Evolutionary conservation across 2,888 invertebrate species (phyloP), one percentile per base, ranked within the genome.

Genomic region (Agrotis segetum): DNA sequence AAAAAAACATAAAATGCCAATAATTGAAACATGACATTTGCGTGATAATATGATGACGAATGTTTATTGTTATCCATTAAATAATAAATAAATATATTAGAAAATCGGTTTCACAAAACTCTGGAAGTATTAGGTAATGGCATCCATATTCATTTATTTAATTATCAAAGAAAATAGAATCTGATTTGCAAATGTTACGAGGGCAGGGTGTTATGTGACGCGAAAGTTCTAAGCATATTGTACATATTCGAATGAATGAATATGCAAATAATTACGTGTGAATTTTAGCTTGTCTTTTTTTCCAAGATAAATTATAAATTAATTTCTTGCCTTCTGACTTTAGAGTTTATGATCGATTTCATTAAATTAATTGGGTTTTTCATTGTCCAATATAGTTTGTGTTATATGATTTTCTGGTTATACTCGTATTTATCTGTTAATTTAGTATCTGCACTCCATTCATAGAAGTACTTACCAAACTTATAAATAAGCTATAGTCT

Each of bases 81-180:
- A 29, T 58, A 68, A 77, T 60, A 64, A 67, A 68, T 11, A 40
- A 40, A 11, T 40, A 11, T 40, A 40, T 58, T 58, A 63, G 40
- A 72, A 68, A 68, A 77, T 55, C 13, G 3, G 13, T 50, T 34
- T 40, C 4, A 44, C 47, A 47, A 59, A n/a, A 53, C 3, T 9
- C 50, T 64, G 78, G 59, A 78, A 66, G 66, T 66, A 55, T 73
- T 73, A 73, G 11, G 60, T 73, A 73, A 78, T 53, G 2, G 61
- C 13, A 72, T 77, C 7, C 24, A 77, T 77, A 78, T 72, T 65
- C 61, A 77, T 59, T 52, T 44, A 46, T 5, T 49, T 56, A 72
- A 67, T 47, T 50, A 59, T 19, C 61, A 66, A 72, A 65, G 49
- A 60, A 59, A 64, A 47, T 29, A 61, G 52, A 16, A 56, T 60